Evolutionary conservation across 2,113 vertebrate species (phyloP), one percentile per base, ranked within the genome.

Genomic region (Erinaceus europaeus): DNA sequence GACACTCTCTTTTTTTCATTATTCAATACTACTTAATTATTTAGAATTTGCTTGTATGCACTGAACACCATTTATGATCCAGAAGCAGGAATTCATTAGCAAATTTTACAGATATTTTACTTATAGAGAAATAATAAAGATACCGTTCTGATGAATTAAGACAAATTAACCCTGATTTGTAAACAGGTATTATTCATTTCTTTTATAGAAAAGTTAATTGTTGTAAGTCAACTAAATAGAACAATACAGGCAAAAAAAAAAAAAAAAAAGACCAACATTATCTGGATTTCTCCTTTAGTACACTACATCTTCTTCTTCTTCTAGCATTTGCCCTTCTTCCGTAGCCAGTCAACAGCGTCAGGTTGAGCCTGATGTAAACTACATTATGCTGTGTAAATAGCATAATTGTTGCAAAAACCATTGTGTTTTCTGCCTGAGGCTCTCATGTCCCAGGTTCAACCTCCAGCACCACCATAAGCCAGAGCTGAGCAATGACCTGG

Each of bases 1-100:
- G 89, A 52, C 34, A 27, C 71, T 55, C 21, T 52, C 14, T 55
- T 78, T 55, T 80, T 91, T 89, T 68, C 81, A 71, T 87, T 65
- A 76, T 67, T 84, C 78, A 75, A 2, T 46, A 5, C 62, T 90
- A 9, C 50, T 89, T 74, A 84, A 78, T 86, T 76, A 91, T 86
- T 91, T 86, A 92, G 61, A 64, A 64, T 68, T 84, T 81, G 64
- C 38, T 25, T 78, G 34, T 42, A 61, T 57, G 5, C 3, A 34
- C 25, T 42, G 78, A 90, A 52, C 9, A 53, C 32, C 59, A 72
- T 64, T 73, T 77, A 67, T 76, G 75, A 73, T 55, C 27, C 38
- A 42, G 76, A 62, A 86, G 34, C 64, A 50, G 61, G 84, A 74
- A 69, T 50, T 78, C n/a, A 48, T 53, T 14, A 72, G 72, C 64